Percentiles rank a stretch among this genome's conserved stretches.
Conservation (phyloP, 2,113 vertebrate species). For the Myrmophylax atrothorax region DNA sequence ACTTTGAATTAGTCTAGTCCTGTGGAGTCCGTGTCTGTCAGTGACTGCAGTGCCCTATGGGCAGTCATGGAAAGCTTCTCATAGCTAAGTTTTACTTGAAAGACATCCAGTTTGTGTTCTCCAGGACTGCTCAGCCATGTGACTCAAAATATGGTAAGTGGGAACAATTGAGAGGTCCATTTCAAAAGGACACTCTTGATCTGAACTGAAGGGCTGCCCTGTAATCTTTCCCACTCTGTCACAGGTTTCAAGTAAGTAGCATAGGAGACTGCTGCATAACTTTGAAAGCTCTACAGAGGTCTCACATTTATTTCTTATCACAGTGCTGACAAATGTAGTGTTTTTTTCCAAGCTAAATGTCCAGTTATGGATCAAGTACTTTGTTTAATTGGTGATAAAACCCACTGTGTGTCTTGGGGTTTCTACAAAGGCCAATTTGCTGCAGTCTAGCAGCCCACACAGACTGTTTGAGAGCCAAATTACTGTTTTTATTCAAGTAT, state of each 20-base stretch:
- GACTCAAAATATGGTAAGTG: neutral
- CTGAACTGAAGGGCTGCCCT: neutral
- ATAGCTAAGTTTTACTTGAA: neutral
- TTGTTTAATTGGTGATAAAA: conserved; percentile 8
- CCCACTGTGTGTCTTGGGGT: neutral
- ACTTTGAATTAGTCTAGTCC: neutral
- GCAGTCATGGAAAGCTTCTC: neutral
- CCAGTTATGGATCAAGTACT: neutral
- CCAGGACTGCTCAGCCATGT: neutral
- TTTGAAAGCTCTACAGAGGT: neutral
- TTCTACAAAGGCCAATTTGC: neutral
- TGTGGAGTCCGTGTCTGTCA: neutral
- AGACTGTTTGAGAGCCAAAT: neutral
- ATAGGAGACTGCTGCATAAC: neutral
- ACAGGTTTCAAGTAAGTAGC: neutral
- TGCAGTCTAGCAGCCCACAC: neutral
- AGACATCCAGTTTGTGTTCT: neutral
- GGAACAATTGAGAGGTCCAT: neutral
- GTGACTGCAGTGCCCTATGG: neutral
- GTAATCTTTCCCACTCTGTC: neutral
- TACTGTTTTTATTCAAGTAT: neutral
- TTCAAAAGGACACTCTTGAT: neutral
- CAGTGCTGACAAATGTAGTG: neutral
- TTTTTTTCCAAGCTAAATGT: neutral
- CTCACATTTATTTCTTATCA: neutral